Evolutionary conservation across 1,140 invertebrate genomes (phyloP), one percentile per base, ranked within the genome.

Genomic region (Saccostrea cuccullata): DNA sequence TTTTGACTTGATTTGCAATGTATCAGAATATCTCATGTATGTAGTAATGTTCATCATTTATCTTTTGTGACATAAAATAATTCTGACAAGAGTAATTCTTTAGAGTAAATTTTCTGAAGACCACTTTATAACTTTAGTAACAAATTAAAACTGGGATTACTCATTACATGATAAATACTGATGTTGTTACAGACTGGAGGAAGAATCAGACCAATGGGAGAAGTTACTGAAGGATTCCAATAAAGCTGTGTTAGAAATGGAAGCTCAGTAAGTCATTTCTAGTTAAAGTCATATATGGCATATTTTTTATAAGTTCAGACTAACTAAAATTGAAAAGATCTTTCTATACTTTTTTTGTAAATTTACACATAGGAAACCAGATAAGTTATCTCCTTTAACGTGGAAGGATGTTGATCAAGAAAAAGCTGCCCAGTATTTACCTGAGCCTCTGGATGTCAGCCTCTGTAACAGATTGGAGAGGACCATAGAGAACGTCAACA

Each of bases 131-230:
- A 47, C 9, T 47, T 47, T 9, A 47, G 47, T 47, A 9, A 47
- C 9, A 8, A 8, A 47, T 9, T 47, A 36, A 36, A 36, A 36
- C 30, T 36, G 1, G 30, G 30, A 36, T 36, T 36, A 36, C 30
- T 36, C 30, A 36, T 36, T 36, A 47, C 47, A 47, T 47, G 9
- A 47, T 36, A 6, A 47, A 47, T 47, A 47, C 47, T 64, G 13
- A 77, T 77, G 30, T 77, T 77, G n/a, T 77, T 77, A 3, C 15
- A 77, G 70, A 77, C 23, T 77, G 26, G 70, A 13, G 70, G 70
- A 26, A 0, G 70, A 77, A 26, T 15, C 26, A 77, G 13, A 77
- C 8, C 70, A 77, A 15, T 77, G 70, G 70, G 70, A 77, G 70
- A 77, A 13, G 26, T 30, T 77, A 77, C 15, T 77, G 70, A 77